These are phyloP conservation scores for Trileptium ribeirensis DNA, from an alignment of 2,888 invertebrate species.

Conservation along the genomic window DNA sequence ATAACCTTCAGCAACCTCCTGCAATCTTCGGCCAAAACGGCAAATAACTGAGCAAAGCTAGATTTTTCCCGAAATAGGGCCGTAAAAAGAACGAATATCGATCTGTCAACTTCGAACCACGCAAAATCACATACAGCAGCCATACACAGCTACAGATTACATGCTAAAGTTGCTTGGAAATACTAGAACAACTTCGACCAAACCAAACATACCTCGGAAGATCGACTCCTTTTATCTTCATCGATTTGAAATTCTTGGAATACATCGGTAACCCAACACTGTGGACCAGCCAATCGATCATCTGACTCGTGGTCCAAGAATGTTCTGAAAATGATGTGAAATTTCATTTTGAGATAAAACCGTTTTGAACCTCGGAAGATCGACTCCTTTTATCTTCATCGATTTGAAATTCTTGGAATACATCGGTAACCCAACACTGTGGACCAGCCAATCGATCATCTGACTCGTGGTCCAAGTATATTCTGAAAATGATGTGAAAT, in stretches of 20 bases:
- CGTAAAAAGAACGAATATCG: too few species aligned
- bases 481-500: too few species aligned
- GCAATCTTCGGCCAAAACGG: too few species aligned
- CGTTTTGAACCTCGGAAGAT: not conserved
- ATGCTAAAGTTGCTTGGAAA: too few species aligned
- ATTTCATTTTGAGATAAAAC: too few species aligned
- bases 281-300: not conserved
- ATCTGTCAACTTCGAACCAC: too few species aligned
- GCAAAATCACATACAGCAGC: too few species aligned
- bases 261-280: not conserved
- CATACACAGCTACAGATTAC: too few species aligned
- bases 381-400: not conserved
- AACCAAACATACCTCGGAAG: not conserved
- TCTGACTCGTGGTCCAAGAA: not conserved
- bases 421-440: not conserved
- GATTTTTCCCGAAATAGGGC: too few species aligned
- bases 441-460: not conserved
- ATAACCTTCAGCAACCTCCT: too few species aligned
- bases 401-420: not conserved
- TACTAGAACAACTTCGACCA: too few species aligned
- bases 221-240: not conserved
- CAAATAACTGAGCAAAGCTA: too few species aligned
- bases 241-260: not conserved
- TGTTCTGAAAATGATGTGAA: not conserved
- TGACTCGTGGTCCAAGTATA: not conserved